Evolutionary conservation across 92 coral and sea anemone species (phyloP).

Genomic region (Umimayanthus chanpuru): DNA sequence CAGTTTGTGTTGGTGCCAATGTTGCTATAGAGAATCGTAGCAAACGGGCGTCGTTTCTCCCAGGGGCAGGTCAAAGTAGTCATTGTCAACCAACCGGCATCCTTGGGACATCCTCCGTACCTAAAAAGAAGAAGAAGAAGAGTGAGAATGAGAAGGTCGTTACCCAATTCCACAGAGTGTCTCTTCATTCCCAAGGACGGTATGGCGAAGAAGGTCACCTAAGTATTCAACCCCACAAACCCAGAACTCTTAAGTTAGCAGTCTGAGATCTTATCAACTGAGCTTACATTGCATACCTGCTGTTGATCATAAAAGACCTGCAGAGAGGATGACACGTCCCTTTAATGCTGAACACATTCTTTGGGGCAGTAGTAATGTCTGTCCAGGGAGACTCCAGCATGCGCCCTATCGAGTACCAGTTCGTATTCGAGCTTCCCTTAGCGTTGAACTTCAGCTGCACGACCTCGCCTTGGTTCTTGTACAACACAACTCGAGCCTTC

Average conservation of each 20-base stretch:
- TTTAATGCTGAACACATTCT: constrained; percentile 35
- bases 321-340: constrained; percentile 39
- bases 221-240: no score
- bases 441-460: constrained; percentile 32
- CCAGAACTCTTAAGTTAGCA: no score
- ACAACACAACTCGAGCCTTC: constrained; percentile 46
- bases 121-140: no score
- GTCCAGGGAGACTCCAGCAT: constrained; percentile 41
- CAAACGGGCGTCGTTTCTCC: constrained; percentile 28
- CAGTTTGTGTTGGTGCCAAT: constrained; percentile 7
- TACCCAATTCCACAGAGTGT: no score
- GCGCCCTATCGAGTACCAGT: constrained; percentile 33
- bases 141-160: no score
- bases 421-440: not conserved
- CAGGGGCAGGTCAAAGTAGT: not conserved
- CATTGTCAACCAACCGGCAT: constrained; percentile 36
- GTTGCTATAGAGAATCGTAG: constrained; percentile 32
- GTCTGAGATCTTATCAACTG: no score
- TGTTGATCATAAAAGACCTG: constrained; percentile 41
- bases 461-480: constrained; percentile 10
- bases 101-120: constrained; percentile 39
- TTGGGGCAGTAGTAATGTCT: constrained; percentile 7
- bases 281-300: no score
- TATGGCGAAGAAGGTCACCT: no score
- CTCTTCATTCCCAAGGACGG: no score